Base-by-base conservation (phyloP, 2,888 invertebrate genomes). In the Hedya salicella region DNA sequence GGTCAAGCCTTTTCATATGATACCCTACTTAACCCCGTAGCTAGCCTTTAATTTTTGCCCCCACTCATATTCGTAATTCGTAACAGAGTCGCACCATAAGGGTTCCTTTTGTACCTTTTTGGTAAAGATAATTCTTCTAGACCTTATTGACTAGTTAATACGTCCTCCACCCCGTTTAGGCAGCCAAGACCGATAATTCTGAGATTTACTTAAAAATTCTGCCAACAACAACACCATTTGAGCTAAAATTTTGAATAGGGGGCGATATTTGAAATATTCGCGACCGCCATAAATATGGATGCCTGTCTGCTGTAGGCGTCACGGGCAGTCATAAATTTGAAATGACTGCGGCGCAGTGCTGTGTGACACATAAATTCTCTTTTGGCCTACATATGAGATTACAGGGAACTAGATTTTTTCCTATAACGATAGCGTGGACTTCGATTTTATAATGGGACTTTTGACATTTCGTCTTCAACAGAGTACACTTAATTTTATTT, bases 261-360 rank as follows among this genome's bases (percentile, higher is more conserved):
- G 57, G 32, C 17, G 17, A 32, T 57, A 57, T 57, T 46, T 57
- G 57, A 57, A 57, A 57, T 57, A 57, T 57, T 46, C 57, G 57
- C 32, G 25, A 32, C 57, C 44, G 17, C 57, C 44, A 46, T 57
- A 57, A 57, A 57, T 46, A 57, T 57, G 57, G 46, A 57, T 57
- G 44, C 9, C 44, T 19, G 57, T 57, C 57, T 57, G 46, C 46
- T 44, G 32, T 57, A 57, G 44, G 17, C 44, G 30, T 30, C 56
- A 56, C 44, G 44, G 42, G 32, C 17, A 30, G 32, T 57, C 57
- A 44, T 57, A 57, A 57, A 57, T 46, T 57, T 57, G 57, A 32
- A 57, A 57, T 57, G 57, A 46, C 57, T 57, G 57, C 32, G n/a
- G n/a, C n/a, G 30, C 44, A 57, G 44, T 44, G 32, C 32, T 57